Conservation (phyloP, 2,888 invertebrate species). For the Amitus sp. region DNA sequence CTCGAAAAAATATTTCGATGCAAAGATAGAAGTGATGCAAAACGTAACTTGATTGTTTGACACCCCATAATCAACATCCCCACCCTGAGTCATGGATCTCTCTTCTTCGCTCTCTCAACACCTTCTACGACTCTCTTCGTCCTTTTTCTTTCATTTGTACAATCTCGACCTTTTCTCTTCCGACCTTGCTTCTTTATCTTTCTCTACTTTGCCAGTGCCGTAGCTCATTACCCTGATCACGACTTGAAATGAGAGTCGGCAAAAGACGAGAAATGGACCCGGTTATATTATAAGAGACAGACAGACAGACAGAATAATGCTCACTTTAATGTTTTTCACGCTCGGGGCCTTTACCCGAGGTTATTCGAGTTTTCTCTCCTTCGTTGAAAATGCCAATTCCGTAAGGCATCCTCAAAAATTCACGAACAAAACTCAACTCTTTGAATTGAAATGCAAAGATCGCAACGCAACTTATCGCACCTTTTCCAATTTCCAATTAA, state of each 20-base stretch:
- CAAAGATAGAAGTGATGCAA: conserved; percentile 30
- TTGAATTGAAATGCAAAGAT: too few species aligned
- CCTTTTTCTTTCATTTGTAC: conserved; percentile 34
- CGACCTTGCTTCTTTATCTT: conserved; percentile 11
- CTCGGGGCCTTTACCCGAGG: conserved; percentile 43
- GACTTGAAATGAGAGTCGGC: conserved; percentile 59
- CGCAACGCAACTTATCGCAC: too few species aligned
- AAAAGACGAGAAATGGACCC: conserved; percentile 59
- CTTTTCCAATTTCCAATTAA: background rate
- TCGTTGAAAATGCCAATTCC: too few species aligned
- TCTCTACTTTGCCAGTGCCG: conserved; percentile 46
- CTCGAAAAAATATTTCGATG: too few species aligned
- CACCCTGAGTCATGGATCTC: conserved; percentile 48
- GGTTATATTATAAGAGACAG: conserved; percentile 63
- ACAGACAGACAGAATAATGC: too few species aligned
- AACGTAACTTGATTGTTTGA: conserved; percentile 64
- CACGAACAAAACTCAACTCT: too few species aligned
- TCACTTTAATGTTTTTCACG: conserved; percentile 53
- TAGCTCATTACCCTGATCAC: conserved; percentile 65
- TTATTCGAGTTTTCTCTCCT: too few species aligned
- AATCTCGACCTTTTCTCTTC: conserved; percentile 19
- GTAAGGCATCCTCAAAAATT: too few species aligned
- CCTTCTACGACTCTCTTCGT: conserved; percentile 32
- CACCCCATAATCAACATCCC: conserved; percentile 66
- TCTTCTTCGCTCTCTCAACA: conserved; percentile 37